Evolutionary conservation across 1,140 invertebrate species (phyloP).

Genomic region (Drosophila kikkawai): DNA sequence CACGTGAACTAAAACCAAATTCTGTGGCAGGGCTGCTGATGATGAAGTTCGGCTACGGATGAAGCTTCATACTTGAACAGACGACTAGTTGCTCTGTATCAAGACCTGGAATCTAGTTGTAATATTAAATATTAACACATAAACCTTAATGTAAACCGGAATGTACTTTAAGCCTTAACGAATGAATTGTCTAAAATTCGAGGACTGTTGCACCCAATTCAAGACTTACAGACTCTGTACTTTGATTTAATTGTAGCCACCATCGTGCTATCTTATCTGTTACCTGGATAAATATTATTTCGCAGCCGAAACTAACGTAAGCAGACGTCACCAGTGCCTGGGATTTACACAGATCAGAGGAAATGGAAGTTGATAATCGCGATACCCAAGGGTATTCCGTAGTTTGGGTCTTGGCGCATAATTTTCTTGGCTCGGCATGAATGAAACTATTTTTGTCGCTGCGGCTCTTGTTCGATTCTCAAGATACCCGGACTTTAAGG

Average conservation of each 20-base stretch:
- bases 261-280: constrained; percentile 31
- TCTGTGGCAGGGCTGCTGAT: constrained; percentile 43
- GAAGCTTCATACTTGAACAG: neutral
- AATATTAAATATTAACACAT: no score
- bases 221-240: constrained; percentile 8
- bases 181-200: neutral
- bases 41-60: constrained; percentile 50
- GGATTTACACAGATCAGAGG: constrained; percentile 17
- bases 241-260: constrained; percentile 7
- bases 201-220: neutral
- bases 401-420: constrained; percentile 2
- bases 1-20: constrained; percentile 57
- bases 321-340: constrained; percentile 16
- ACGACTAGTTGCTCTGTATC: constrained; percentile 12
- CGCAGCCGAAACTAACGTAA: constrained; percentile 3
- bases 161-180: neutral
- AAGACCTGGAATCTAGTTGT: neutral
- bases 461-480: constrained; percentile 38
- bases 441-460: constrained; percentile 29
- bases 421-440: constrained; percentile 17
- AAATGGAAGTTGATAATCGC: constrained; percentile 28
- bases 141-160: neutral
- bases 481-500: constrained; percentile 20
- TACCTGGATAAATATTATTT: neutral
- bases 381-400: constrained; percentile 26